Evolutionary conservation across 1,140 invertebrate genomes (phyloP), one percentile per base, ranked within the genome.

Genomic region (Lucilia sericata): DNA sequence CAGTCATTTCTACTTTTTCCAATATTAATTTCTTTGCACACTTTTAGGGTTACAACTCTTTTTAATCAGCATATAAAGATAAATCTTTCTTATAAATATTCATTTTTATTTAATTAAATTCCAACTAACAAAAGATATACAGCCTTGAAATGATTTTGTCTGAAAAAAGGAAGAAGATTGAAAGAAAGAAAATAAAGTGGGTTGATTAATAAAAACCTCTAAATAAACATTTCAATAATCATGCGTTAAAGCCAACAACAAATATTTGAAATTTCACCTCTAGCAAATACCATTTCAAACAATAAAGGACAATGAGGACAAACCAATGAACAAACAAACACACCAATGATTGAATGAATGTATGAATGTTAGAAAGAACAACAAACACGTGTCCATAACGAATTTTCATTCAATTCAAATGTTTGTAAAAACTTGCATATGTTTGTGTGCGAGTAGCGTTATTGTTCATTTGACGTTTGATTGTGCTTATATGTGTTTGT

Each of bases 121-220:
- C 5, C 42, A 42, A 42, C 42, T 3, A 42, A 42, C 42, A 42
- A 42, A 42, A 42, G 42, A 42, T 2, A 42, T 8, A 42, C 5
- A 42, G 5, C 42, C 42, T 42, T 42, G 7, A 42, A 30, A 30
- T 30, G 25, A 30, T 30, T 30, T 30, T 30, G 42, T 10, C 5
- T 8, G 8, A 36, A 36, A 36, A 36, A 36, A n/a, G n/a, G n/a
- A n/a, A 42, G 10, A 42, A 42, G 0, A 42, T 42, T 42, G 7
- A 2, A 42, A 1, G 42, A 55, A 42, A 7, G 42, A 55, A 55
- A 55, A 70, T 12, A 70, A 70, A 70, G 65, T 70, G 65, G 65
- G 65, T 70, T 70, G 65, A 70, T 70, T 70, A 70, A 70, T 70
- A 70, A 70, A 70, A 70, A 70, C 65, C 65, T 70, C 19, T 70